phyloP scores from a whole-genome alignment of 2,113 vertebrate genomes.

The Psilopsiagon aurifrons region DNA sequence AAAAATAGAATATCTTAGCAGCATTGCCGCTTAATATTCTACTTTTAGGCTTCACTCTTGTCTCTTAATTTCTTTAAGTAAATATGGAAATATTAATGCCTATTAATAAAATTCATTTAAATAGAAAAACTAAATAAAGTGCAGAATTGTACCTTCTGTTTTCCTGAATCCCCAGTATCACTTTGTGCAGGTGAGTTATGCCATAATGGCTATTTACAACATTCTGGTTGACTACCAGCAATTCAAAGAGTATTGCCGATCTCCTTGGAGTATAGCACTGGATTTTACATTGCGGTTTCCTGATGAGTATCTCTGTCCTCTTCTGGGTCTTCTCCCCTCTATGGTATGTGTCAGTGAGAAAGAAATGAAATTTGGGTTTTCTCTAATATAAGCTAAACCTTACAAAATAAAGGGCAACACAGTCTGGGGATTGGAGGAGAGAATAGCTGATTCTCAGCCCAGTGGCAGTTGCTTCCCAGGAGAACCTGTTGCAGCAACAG shows the following conservation, averaged over 20 bases:
- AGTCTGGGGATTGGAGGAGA: background rate
- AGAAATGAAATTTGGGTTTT: background rate
- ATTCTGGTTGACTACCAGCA: background rate
- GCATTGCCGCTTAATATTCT: background rate
- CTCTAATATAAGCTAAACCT: background rate
- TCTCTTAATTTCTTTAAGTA: background rate
- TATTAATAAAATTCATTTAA: background rate
- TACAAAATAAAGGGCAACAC: background rate
- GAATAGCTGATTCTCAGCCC: background rate
- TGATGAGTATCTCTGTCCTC: fast-evolving
- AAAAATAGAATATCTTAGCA: background rate
- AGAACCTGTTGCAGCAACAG: background rate
- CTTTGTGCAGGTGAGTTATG: background rate
- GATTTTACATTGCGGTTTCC: background rate
- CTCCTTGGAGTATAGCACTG: background rate
- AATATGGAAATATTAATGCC: background rate
- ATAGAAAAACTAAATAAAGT: background rate
- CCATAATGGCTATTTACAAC: background rate
- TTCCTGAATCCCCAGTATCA: background rate
- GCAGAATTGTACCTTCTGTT: background rate
- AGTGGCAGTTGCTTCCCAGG: background rate
- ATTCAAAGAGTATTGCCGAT: background rate
- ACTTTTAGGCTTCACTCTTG: background rate
- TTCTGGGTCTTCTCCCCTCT: background rate
- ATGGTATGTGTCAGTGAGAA: fast-evolving